Evolutionary conservation across 2,888 invertebrate species (phyloP).

Genomic region (Oscheius myriophilus): DNA sequence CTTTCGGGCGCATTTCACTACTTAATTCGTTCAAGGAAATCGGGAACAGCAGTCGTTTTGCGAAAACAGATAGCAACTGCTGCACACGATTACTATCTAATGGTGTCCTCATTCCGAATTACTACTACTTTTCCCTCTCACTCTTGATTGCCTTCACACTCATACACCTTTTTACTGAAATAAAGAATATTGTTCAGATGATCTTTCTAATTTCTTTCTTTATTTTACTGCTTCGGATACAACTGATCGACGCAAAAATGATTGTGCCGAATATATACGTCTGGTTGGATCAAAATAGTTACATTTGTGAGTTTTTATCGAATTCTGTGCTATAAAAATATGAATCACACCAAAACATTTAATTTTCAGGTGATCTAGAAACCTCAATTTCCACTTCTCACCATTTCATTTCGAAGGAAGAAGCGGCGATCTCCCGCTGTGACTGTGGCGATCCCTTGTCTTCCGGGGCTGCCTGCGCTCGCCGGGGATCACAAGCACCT

Average conservation of each 20-base stretch:
- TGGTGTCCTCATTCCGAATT: no score
- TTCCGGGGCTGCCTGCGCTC: conserved; percentile 28
- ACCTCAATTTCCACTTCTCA: neutral
- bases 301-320: conserved; percentile 26
- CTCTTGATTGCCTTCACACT: no score
- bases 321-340: neutral
- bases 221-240: neutral
- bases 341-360: neutral
- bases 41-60: no score
- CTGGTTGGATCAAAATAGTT: conserved; percentile 32
- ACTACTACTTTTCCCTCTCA: no score
- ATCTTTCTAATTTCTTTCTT: neutral
- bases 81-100: no score
- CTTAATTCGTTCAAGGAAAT: no score
- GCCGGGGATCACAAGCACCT: neutral
- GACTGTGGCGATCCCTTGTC: conserved; percentile 29
- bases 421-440: conserved; percentile 17
- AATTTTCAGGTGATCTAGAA: conserved; percentile 22
- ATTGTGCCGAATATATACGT: conserved; percentile 22
- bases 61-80: no score
- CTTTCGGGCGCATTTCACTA: no score
- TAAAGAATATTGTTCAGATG: no score
- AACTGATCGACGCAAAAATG: neutral
- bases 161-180: no score
- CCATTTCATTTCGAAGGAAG: conserved; percentile 23